Evolutionary conservation across 2,888 invertebrate genomes (phyloP).

Genomic region (Mythimna vitellina): DNA sequence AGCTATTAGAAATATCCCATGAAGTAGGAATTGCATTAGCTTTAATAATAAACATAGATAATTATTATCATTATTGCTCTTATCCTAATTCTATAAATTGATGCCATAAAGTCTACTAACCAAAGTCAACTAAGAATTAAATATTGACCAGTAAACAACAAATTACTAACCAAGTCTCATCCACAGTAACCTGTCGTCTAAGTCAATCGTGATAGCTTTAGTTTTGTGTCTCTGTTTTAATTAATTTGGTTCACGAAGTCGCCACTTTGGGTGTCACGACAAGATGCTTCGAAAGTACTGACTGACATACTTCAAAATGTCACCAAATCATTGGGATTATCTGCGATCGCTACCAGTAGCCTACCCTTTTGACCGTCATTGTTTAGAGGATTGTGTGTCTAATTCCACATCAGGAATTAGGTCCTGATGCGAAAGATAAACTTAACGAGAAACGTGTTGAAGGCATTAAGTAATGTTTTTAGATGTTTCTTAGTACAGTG

Average conservation of each 20-base stretch:
- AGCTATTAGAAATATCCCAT: not conserved
- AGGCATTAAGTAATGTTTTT: conserved; percentile 61
- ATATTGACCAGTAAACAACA: conserved; percentile 16
- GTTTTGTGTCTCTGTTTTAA: conserved; percentile 89
- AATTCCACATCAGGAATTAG: conserved; percentile 73
- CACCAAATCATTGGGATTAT: conserved; percentile 86
- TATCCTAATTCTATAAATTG: not conserved
- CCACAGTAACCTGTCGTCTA: conserved; percentile 78
- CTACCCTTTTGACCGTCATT: conserved; percentile 72
- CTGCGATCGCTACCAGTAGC: conserved; percentile 76
- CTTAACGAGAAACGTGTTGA: conserved; percentile 66
- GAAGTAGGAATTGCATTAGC: not conserved
- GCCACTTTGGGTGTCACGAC: conserved; percentile 90
- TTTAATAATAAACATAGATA: not conserved
- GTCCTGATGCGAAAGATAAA: conserved; percentile 59
- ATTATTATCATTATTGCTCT: not conserved
- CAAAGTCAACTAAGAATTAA: not conserved
- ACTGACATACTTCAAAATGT: conserved; percentile 90
- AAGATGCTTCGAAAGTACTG: conserved; percentile 80
- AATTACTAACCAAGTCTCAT: conserved; percentile 68
- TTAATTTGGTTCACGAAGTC: conserved; percentile 91
- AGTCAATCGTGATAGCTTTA: conserved; percentile 87
- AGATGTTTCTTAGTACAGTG: conserved; percentile 45
- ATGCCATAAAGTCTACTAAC: not conserved
- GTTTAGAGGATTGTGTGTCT: conserved; percentile 68